These are phyloP conservation scores for Anguilla obscura DNA, from an alignment of 2,797 vertebrate species.

Conservation along the genomic window DNA sequence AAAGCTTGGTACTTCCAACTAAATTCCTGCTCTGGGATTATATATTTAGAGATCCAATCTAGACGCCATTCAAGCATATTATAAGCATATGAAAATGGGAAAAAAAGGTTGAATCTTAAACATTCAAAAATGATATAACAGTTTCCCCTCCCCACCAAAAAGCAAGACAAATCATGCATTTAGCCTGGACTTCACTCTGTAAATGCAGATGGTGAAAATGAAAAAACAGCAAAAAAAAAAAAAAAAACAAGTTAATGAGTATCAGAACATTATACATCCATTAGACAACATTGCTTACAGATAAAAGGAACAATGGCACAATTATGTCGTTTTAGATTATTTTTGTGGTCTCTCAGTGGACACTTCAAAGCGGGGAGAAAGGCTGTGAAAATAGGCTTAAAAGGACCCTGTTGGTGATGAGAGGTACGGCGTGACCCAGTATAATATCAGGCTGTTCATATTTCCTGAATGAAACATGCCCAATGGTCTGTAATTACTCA, in stretches of 20 bases:
- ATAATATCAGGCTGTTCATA: not conserved
- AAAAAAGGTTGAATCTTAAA: not conserved
- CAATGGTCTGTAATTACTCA: not conserved
- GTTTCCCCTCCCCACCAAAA: not conserved
- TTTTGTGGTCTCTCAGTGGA: not conserved
- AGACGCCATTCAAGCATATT: not conserved
- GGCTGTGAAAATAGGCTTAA: not conserved
- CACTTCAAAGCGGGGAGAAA: not conserved
- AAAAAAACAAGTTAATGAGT: not conserved
- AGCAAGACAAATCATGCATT: not conserved
- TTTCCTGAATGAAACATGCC: not conserved
- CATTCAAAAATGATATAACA: not conserved
- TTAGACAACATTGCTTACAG: not conserved
- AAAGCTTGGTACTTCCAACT: not conserved
- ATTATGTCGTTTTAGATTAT: not conserved
- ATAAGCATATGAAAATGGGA: slow-evolving; percentile 6
- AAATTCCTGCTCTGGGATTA: slow-evolving; percentile 11
- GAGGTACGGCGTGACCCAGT: not conserved
- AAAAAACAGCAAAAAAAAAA: not conserved
- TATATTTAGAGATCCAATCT: slow-evolving; percentile 5
- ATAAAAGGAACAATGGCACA: slow-evolving; percentile 10
- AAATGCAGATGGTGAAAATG: not conserved
- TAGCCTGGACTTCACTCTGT: not conserved
- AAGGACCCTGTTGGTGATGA: not conserved
- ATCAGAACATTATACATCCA: not conserved